Evolutionary conservation across 2,113 vertebrate genomes (phyloP), one percentile per base, ranked within the genome.

Genomic region (Penelope pileata): DNA sequence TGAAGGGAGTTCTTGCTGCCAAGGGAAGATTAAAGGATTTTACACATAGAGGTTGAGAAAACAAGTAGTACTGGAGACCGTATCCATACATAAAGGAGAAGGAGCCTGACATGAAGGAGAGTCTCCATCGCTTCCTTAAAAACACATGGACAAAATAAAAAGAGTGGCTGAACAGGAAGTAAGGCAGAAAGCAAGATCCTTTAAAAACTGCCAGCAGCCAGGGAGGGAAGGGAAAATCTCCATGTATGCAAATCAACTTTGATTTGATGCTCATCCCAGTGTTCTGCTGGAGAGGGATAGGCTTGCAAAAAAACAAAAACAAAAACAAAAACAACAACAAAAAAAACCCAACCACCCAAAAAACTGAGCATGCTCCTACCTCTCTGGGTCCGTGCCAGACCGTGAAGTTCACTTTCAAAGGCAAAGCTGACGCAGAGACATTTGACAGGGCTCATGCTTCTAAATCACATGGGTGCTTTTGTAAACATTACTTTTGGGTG

Each of bases 381-480:
- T 78, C 32, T 64, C 56, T 95, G 95, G 51, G 76, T 43, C 38
- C 18, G 5, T 78, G 95, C 91, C 94, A 96, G 80, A 29, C 32
- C 50, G 58, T 88, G 88, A 96, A 96, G 95, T 95, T 96, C 83
- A 97, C 81, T 94, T 96, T 96, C 94, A 96, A 95, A 96, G 92
- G 86, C 95, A 95, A 91, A 93, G 86, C 83, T 95, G 95, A 94
- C 69, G 26, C 5, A 0, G 86, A 94, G 86, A 94, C 83, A 84
- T 95, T 96, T 95, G 92, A 97, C 91, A 96, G 91, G 93, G 93
- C 90, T 88, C 80, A 95, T 78, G 90, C 85, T 93, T 91, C 92
- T 96, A 78, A 92, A 93, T 90, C 95, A 96, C 83, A 77, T 96
- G 94, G 62, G 94, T 75, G 83, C 85, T 96, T 96, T 90, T 93